phyloP scores from a whole-genome alignment of 2,888 invertebrate species.

The Harpalus rubripes region DNA sequence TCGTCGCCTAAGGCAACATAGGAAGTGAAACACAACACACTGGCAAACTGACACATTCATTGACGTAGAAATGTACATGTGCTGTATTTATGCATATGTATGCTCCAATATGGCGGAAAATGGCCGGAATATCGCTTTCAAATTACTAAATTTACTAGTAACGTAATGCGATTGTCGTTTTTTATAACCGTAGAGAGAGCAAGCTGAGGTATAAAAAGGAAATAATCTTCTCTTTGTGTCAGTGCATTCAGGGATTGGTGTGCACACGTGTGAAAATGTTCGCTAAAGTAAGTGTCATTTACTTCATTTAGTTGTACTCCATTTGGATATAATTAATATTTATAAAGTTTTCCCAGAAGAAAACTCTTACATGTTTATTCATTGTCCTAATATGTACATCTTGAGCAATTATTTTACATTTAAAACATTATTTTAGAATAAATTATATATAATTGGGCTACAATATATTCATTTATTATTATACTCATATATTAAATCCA shows the following conservation, averaged over 20 bases:
- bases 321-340: slow-evolving; percentile 21
- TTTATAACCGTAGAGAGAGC: slow-evolving; percentile 29
- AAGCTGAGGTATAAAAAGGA: slow-evolving; percentile 51
- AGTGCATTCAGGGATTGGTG: slow-evolving; percentile 37
- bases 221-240: slow-evolving; percentile 46
- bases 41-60: slow-evolving; percentile 42
- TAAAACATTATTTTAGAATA: not conserved
- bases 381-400: not conserved
- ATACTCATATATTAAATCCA: not conserved
- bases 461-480: not conserved
- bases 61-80: slow-evolving; percentile 26
- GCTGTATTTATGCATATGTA: slow-evolving; percentile 33
- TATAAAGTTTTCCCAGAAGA: not conserved
- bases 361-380: not conserved
- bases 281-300: slow-evolving; percentile 52
- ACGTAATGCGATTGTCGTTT: slow-evolving; percentile 57
- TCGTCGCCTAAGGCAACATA: slow-evolving; percentile 49
- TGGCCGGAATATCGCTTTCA: slow-evolving; percentile 64
- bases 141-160: slow-evolving; percentile 56
- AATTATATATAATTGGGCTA: not conserved
- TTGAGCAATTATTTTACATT: not conserved
- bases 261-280: slow-evolving; percentile 47
- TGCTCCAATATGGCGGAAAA: slow-evolving; percentile 57
- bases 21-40: slow-evolving; percentile 56
- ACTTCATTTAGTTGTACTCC: not conserved